Percentiles rank a stretch among this genome's conserved stretches.
These are phyloP conservation scores for Thamnophis elegans DNA, from an alignment of 2,797 vertebrate genomes.

Conservation along the genomic window DNA sequence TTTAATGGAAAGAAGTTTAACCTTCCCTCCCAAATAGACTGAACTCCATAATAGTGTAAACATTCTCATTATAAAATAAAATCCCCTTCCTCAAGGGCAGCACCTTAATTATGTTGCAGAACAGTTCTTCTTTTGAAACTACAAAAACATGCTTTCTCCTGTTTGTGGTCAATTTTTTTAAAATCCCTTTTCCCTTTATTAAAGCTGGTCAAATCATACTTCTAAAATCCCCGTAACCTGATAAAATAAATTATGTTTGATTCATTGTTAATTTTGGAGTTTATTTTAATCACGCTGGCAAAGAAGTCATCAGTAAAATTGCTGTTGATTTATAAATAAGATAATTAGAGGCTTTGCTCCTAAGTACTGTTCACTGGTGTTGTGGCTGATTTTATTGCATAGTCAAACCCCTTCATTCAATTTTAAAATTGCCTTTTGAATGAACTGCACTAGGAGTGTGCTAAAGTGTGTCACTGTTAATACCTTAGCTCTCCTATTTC, in stretches of 20 bases:
- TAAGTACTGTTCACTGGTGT: conserved; percentile 81
- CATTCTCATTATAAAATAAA: conserved; percentile 84
- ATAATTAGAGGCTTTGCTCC: conserved; percentile 87
- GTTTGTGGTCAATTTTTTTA: conserved; percentile 73
- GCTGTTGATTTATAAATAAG: conserved; percentile 96
- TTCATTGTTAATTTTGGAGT: conserved; percentile 81
- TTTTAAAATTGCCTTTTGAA: conserved; percentile 99
- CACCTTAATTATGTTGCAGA: conserved; percentile 77
- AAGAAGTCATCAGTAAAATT: conserved; percentile 92
- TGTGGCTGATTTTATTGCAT: conserved; percentile 89
- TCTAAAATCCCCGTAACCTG: conserved; percentile 65
- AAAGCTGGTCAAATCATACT: conserved; percentile 69
- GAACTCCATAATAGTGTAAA: conserved; percentile 82
- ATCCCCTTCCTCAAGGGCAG: conserved; percentile 82
- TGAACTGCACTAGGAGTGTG: conserved; percentile 82
- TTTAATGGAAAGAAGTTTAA: conserved; percentile 84
- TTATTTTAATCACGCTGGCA: conserved; percentile 89
- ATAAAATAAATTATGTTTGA: conserved; percentile 78
- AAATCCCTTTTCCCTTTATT: conserved; percentile 69
- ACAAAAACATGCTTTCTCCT: conserved; percentile 68
- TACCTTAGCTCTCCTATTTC: conserved; percentile 80
- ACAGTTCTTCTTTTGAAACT: conserved; percentile 72
- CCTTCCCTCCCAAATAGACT: conserved; percentile 82
- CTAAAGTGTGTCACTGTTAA: conserved; percentile 81
- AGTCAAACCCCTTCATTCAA: conserved; percentile 94